These are phyloP conservation scores for Mimas tiliae DNA, from an alignment of 2,888 invertebrate genomes.

Conservation along the genomic window DNA sequence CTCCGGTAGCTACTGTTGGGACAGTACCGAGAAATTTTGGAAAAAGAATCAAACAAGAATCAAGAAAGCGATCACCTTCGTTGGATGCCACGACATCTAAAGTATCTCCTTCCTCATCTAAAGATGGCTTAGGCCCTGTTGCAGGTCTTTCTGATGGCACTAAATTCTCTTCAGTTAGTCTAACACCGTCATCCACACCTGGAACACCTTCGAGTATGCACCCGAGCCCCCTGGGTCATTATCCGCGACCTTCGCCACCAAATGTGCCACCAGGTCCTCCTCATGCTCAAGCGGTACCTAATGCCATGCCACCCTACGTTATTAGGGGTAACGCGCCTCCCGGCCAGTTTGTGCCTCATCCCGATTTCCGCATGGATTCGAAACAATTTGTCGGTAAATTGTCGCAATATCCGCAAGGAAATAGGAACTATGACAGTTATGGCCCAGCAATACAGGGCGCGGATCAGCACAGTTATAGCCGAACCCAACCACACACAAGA, in stretches of 20 bases:
- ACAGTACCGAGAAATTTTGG: constrained; percentile 80
- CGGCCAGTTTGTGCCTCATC: constrained; percentile 78
- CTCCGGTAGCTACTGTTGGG: constrained; percentile 84
- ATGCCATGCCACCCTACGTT: constrained; percentile 84
- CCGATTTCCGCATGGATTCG: constrained; percentile 81
- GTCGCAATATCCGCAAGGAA: constrained; percentile 72
- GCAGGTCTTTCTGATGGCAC: constrained; percentile 82
- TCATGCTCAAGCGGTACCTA: constrained; percentile 85
- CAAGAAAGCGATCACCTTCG: constrained; percentile 84
- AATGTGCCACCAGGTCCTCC: constrained; percentile 86
- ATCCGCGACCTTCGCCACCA: constrained; percentile 89
- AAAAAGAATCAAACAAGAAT: constrained; percentile 82
- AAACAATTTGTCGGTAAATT: constrained; percentile 80
- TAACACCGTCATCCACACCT: constrained; percentile 87
- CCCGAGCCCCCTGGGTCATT: constrained; percentile 87
- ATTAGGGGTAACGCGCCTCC: constrained; percentile 81
- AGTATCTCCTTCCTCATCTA: constrained; percentile 83
- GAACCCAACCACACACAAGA: constrained; percentile 69
- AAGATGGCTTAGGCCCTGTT: constrained; percentile 76
- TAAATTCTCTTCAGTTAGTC: constrained; percentile 86
- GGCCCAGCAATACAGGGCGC: constrained; percentile 61
- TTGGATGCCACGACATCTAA: constrained; percentile 73
- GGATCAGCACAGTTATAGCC: constrained; percentile 78
- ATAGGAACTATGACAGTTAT: constrained; percentile 72
- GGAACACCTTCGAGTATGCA: constrained; percentile 87